Evolutionary conservation across 2,113 vertebrate species (phyloP), one percentile per base, ranked within the genome.

Genomic region (Daphoenositta chrysoptera): DNA sequence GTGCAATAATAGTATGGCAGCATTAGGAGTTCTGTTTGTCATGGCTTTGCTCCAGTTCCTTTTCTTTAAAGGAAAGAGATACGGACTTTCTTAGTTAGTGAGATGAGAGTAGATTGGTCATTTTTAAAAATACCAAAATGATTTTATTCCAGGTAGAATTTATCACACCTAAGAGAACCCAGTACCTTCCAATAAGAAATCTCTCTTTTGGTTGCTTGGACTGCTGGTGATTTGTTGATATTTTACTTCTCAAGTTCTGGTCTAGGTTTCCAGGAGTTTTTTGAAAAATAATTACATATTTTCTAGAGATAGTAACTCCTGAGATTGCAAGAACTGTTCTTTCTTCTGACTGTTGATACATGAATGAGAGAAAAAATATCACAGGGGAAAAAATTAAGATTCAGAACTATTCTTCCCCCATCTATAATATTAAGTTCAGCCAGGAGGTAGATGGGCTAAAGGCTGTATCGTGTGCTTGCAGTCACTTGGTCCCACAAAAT

Each of bases 381-480:
- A 81, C 8, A 11, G 40, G 9, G 23, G 9, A 3, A 27, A 47
- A 65, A 57, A 47, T 22, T 33, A 40, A n/a, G 4, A 56, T 37
- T 61, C 21, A 88, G 70, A 80, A 22, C 44, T 56, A 2, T 33
- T 73, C 47, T 21, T 7, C 2, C 8, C 23, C 13, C 15, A 26
- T 15, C 30, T 87, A 0, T 26, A 23, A 3, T 21, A 22, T 13
- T 47, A 45, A 71, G 27, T 87, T 78, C 39, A 87, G 20, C 39
- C 17, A 11, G 40, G 18, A n/a, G 5, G 48, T 53, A 64, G 31
- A 8, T 24, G 57, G 30, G 12, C 37, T 64, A 37, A 72, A 64
- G 37, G 11, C 37, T 37, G 5, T n/a, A n/a, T 19, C 4, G 0
- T 16, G 7, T 45, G 28, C 53, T 53, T 31, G n/a, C 39, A 69